phyloP scores from a whole-genome alignment of 2,113 vertebrate species.

The Rhea pennata region DNA sequence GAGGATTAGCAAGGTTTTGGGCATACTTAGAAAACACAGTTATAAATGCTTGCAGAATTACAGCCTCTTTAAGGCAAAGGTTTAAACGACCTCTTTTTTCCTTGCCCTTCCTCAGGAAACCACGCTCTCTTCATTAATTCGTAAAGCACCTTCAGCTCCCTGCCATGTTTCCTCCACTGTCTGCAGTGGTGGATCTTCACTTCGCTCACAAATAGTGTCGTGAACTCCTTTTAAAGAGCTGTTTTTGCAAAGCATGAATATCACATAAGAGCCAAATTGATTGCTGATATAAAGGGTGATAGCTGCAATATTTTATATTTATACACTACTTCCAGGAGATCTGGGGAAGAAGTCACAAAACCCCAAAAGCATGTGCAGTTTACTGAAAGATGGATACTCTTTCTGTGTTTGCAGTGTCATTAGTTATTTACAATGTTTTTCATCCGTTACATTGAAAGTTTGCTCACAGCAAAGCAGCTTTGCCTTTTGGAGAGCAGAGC shows the following conservation, averaged over 20 bases:
- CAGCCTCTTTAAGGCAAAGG: not conserved
- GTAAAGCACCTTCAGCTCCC: not conserved
- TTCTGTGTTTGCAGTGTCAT: conserved; percentile 12
- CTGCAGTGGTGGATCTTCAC: not conserved
- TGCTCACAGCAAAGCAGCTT: conserved; percentile 4
- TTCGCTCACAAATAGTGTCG: not conserved
- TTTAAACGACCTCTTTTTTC: not conserved
- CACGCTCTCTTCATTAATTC: not conserved
- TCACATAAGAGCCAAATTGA: conserved; percentile 40
- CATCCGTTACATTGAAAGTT: not conserved
- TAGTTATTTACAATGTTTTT: conserved; percentile 60
- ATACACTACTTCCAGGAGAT: conserved; percentile 38
- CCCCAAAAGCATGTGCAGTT: not conserved
- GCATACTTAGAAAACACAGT: not conserved
- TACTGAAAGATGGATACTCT: conserved; percentile 32
- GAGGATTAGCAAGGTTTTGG: not conserved
- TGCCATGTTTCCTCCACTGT: not conserved
- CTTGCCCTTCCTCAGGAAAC: not conserved
- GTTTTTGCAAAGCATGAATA: conserved; percentile 41
- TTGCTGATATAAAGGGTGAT: conserved; percentile 46
- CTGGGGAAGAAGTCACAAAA: conserved; percentile 23
- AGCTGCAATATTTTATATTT: conserved; percentile 44
- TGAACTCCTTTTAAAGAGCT: conserved; percentile 5
- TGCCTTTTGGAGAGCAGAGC: not conserved
- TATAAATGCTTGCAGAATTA: not conserved